Percentiles rank a stretch among this genome's conserved stretches.
phyloP scores from a whole-genome alignment of 2,797 vertebrate species.

The Urophycis tenuis region DNA sequence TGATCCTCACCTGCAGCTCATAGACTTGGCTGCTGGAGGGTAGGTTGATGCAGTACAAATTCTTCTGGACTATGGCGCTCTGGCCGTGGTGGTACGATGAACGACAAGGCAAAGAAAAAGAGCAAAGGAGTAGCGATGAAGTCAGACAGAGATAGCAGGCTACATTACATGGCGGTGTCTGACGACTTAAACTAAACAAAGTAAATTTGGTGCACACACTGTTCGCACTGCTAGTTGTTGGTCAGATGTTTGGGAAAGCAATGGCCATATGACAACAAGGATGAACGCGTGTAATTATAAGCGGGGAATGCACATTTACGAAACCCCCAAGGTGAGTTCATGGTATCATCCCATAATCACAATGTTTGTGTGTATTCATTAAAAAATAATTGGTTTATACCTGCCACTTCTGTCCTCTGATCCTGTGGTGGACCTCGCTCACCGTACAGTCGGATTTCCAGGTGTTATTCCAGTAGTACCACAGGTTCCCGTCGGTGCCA shows the following conservation, averaged over 20 bases:
- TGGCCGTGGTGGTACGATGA: too few relatives aligned
- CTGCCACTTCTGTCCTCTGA: slow-evolving; percentile 68
- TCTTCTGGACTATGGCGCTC: accelerated
- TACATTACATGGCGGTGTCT: not conserved
- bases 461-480: slow-evolving; percentile 72
- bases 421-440: slow-evolving; percentile 69
- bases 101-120: not conserved
- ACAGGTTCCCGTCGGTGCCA: slow-evolving; percentile 65
- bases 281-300: not conserved
- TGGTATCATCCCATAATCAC: not conserved
- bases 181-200: not conserved
- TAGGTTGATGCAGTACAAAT: slow-evolving; percentile 44
- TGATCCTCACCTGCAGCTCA: slow-evolving; percentile 75
- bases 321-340: not conserved
- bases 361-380: not conserved
- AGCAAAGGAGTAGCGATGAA: not conserved
- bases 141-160: too few relatives aligned
- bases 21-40: slow-evolving; percentile 67
- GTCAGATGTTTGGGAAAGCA: not conserved
- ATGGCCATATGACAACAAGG: not conserved
- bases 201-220: not conserved
- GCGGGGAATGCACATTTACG: not conserved
- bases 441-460: slow-evolving; percentile 45
- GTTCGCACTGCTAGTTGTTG: not conserved
- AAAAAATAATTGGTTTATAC: slow-evolving; percentile 45